Evolutionary conservation across 1,140 invertebrate genomes (phyloP).

Genomic region (Achatina immaculata): DNA sequence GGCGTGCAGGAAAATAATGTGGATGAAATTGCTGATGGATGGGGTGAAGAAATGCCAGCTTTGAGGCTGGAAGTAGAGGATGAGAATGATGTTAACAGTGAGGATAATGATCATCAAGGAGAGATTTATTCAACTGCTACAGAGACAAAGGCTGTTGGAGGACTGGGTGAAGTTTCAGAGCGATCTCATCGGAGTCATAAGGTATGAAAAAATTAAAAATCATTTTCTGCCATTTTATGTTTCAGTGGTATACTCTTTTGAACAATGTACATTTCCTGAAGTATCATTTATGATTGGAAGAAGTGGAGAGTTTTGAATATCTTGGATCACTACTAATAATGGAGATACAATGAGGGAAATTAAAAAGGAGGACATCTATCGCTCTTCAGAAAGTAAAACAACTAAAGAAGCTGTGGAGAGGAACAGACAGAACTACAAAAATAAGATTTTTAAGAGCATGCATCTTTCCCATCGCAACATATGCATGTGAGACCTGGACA

Average conservation of each 20-base stretch:
- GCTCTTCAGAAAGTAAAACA: too few relatives aligned
- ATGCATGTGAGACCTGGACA: too few relatives aligned
- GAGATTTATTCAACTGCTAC: neutral
- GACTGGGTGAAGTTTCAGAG: neutral
- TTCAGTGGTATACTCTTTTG: neutral
- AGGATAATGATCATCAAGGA: neutral
- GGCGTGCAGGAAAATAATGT: neutral
- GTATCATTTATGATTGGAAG: too few relatives aligned
- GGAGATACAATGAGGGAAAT: too few relatives aligned
- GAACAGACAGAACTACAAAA: too few relatives aligned
- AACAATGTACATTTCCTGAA: neutral
- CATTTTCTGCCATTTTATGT: neutral
- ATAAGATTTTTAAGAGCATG: too few relatives aligned
- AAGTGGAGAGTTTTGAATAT: too few relatives aligned
- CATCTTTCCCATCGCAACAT: too few relatives aligned
- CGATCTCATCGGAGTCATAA: neutral
- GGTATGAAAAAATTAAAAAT: neutral
- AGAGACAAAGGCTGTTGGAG: neutral
- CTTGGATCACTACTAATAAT: too few relatives aligned
- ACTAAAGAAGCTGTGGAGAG: too few relatives aligned
- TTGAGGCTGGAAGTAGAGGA: constrained; percentile 11
- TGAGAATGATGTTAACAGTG: neutral
- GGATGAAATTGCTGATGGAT: neutral
- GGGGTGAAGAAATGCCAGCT: constrained; percentile 13
- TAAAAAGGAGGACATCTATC: too few relatives aligned